phyloP scores from a whole-genome alignment of 2,888 invertebrate genomes.

The Leptinotarsa peninsularis region DNA sequence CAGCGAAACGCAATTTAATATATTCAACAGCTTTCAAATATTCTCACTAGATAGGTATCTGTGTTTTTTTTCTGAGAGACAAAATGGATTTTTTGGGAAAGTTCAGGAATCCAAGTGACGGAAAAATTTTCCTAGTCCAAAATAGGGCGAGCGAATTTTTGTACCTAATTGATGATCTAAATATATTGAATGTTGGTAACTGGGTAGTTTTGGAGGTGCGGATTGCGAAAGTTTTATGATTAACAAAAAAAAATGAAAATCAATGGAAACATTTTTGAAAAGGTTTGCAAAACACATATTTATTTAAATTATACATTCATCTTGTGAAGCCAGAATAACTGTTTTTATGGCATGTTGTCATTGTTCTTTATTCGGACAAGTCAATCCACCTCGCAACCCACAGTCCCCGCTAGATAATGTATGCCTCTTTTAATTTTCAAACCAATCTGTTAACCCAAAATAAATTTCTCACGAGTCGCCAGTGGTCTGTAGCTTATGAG shows the following conservation, averaged over 20 bases:
- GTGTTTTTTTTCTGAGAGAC: no score
- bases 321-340: background rate
- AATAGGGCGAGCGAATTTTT: background rate
- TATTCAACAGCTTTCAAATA: no score
- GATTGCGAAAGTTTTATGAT: background rate
- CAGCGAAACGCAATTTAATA: background rate
- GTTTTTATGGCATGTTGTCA: background rate
- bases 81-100: background rate
- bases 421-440: background rate
- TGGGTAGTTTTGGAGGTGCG: background rate
- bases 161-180: background rate
- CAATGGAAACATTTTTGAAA: background rate
- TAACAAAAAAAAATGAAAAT: background rate
- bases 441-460: background rate
- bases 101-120: background rate
- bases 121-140: background rate
- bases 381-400: background rate
- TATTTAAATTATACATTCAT: background rate
- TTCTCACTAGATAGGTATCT: no score
- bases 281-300: background rate
- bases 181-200: background rate
- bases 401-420: no score
- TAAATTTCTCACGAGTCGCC: background rate
- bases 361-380: background rate
- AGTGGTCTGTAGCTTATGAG: background rate